Base-by-base conservation (phyloP, 2,113 vertebrate genomes). In the Orthonyx spaldingii region DNA sequence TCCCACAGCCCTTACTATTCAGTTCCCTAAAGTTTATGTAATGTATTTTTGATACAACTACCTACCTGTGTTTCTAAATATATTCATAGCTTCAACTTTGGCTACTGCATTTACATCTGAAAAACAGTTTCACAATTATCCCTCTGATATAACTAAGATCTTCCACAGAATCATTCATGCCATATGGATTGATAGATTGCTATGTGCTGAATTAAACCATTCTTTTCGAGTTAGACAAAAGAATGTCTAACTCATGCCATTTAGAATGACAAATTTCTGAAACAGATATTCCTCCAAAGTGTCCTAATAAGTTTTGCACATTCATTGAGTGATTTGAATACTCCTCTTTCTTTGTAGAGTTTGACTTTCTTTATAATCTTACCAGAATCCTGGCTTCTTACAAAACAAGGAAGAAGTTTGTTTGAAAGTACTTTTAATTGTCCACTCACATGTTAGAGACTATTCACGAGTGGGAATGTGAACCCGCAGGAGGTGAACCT, bases 401-500 rank as follows among this genome's bases (percentile, higher is more conserved):
- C 35, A 16, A 57, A 80, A 47, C 4, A n/a, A 35, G 17, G 13
- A 57, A 49, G 16, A 59, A 55, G 24, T 10, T 28, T 17, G 7
- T 17, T 44, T 41, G 35, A 46, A 41, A 80, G 9, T 6, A n/a
- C 14, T 46, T 66, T 69, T 44, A 59, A 28, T 13, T 30, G 41
- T 1, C 13, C 1, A 0, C 33, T 59, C 24, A 12, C 5, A 5
- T 4, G 28, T 11, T 15, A 8, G 7, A 20, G 9, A 15, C 11
- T 7, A 1, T 2, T 23, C 15, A 1, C 0, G 1, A 39, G 47
- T 11, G n/a, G 10, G 28, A 33, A 27, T 0, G 15, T 2, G 12
- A 47, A 11, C 7, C 7, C 6, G 0, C 2, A 4, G 21, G 9
- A n/a, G 6, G 28, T 1, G 1, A 44, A 30, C 5, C 9, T 4